Evolutionary conservation across 2,113 vertebrate genomes (phyloP), one percentile per base, ranked within the genome.

Genomic region (Ailuropoda melanoleuca): DNA sequence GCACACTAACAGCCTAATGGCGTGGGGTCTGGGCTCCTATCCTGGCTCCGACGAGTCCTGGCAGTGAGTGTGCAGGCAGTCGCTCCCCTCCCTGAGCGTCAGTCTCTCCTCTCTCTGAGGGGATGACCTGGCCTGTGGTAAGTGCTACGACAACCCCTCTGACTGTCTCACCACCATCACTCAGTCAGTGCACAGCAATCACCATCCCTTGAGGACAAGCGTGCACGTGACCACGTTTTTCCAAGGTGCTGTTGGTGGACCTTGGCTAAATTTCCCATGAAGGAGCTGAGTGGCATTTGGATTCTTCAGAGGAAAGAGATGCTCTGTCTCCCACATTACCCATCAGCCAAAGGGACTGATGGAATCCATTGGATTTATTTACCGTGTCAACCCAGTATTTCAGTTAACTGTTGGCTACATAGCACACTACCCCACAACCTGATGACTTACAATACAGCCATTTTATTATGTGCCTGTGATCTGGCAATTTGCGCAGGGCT

Each of bases 71-170:
- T 1, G 55, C 7, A 13, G 68, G 70, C 34, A 43, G 17, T 37
- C 13, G 6, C 31, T 85, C 26, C 75, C 31, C 37, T 37, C 48
- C 58, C 68, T 56, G 17, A 37, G 64, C 3, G 43, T 94, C 78
- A 23, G n/a, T 64, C 78, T 97, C 53, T 66, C 8, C 66, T n/a
- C 83, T 84, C 8, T 68, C 64, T 91, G 46, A 66, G 60, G 68
- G 77, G 34, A 23, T 26, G 60, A 62, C 17, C 4, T 31, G 10
- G 77, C 18, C 43, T 13, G 4, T 60, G 37, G 4, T 50, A 39
- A 82, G 53, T 50, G 62, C 31, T 19, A 9, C 15, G 15, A 77
- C 26, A 10, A 29, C 8, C 43, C 26, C n/a, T 34, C 7, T 48
- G 24, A 31, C 74, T 60, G 34, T 43, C 50, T 55, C 39, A n/a